phyloP scores from a whole-genome alignment of 2,888 invertebrate species.

The Cataglyphis livida region DNA sequence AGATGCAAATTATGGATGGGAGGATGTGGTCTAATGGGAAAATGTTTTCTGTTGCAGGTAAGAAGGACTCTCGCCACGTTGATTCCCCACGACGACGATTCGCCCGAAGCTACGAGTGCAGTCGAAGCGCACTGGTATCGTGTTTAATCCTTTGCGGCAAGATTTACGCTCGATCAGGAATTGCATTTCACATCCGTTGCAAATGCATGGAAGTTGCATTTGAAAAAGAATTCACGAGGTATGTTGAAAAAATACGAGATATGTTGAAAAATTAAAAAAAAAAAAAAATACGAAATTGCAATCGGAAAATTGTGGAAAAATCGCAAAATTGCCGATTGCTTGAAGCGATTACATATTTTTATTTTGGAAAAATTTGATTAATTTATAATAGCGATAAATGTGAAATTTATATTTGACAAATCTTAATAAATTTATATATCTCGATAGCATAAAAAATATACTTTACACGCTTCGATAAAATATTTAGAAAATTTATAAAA shows the following conservation, averaged over 20 bases:
- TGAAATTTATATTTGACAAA: neutral
- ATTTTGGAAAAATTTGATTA: neutral
- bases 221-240: neutral
- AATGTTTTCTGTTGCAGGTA: conserved; percentile 70
- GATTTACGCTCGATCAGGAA: conserved; percentile 27
- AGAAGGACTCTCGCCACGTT: conserved; percentile 21
- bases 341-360: neutral
- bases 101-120: conserved; percentile 27
- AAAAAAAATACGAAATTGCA: neutral
- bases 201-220: conserved; percentile 1
- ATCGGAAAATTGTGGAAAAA: neutral
- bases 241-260: conserved; percentile 5
- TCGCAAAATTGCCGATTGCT: neutral
- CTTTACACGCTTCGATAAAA: neutral
- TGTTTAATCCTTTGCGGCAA: conserved; percentile 23
- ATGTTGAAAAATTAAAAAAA: neutral
- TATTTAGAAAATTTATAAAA: neutral
- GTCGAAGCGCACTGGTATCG: conserved; percentile 32
- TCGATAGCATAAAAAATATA: neutral
- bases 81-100: neutral
- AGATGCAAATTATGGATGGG: conserved; percentile 56
- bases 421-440: neutral
- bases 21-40: conserved; percentile 59
- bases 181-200: neutral
- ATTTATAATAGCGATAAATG: no score